A percentile compares a stretch with the other conserved stretches of the same genome.
Conservation (phyloP, 2,888 invertebrate genomes). For the Drosophila ustulata region DNA sequence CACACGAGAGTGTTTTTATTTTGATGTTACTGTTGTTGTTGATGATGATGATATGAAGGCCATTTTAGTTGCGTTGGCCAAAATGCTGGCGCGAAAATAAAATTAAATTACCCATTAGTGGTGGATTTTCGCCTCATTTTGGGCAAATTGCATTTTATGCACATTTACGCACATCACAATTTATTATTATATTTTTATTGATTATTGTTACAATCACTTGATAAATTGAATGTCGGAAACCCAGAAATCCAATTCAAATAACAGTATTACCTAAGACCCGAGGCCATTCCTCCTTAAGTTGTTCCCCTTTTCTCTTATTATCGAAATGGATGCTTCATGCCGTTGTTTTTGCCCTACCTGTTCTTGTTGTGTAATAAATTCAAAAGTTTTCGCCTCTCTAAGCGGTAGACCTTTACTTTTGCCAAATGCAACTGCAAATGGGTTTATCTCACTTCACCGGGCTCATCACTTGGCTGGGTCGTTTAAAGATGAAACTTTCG, state of each 20-base stretch:
- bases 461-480: conserved; percentile 26
- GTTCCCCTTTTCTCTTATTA: conserved; percentile 6
- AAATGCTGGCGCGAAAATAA: conserved; percentile 58
- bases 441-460: neutral
- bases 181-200: conserved; percentile 19
- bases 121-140: conserved; percentile 59
- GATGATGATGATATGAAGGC: conserved; percentile 18
- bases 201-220: conserved; percentile 2
- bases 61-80: conserved; percentile 53
- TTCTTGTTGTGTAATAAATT: conserved; percentile 63
- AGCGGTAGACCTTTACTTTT: conserved; percentile 24
- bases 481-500: conserved; percentile 57
- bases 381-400: conserved; percentile 59
- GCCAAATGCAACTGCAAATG: conserved; percentile 31
- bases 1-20: conserved; percentile 47
- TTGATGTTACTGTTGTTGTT: conserved; percentile 34
- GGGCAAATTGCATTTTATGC: conserved; percentile 56
- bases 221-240: conserved; percentile 15
- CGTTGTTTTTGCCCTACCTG: conserved; percentile 22
- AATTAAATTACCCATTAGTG: conserved; percentile 73
- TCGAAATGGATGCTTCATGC: conserved; percentile 47
- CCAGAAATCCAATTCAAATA: neutral
- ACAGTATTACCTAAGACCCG: conserved; percentile 2
- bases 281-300: conserved; percentile 36
- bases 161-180: conserved; percentile 39